phyloP scores from a whole-genome alignment of 1,140 invertebrate genomes.

The Homalodisca vitripennis region DNA sequence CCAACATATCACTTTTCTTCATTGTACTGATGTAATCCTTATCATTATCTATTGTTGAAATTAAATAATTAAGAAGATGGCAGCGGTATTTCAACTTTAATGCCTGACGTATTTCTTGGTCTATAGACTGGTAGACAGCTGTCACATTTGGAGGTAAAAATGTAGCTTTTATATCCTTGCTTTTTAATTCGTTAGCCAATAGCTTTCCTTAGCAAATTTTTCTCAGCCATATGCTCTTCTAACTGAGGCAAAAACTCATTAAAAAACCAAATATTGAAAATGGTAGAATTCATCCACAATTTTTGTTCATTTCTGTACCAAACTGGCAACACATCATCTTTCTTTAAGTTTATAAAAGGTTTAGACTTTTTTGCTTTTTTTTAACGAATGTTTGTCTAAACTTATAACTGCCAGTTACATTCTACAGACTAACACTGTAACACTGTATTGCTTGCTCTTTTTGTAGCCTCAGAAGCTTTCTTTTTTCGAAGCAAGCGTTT shows the following conservation, averaged over 20 bases:
- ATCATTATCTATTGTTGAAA: no score
- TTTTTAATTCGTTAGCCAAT: no score
- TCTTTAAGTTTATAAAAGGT: not conserved
- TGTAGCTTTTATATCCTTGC: no score
- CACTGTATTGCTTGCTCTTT: conserved; percentile 10
- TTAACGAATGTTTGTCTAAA: not conserved
- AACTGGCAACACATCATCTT: conserved; percentile 9
- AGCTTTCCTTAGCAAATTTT: conserved; percentile 45
- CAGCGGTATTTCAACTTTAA: no score
- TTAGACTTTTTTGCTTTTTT: conserved; percentile 9
- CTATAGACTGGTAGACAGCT: no score
- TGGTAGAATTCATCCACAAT: conserved; percentile 6
- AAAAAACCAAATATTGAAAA: conserved; percentile 35
- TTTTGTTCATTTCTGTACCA: not conserved
- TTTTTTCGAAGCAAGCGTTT: conserved; percentile 38
- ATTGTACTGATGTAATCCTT: no score
- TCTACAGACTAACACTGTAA: conserved; percentile 37
- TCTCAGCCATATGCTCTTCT: conserved; percentile 25
- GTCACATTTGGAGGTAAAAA: no score
- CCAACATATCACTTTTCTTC: no score
- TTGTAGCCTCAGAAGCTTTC: conserved; percentile 18
- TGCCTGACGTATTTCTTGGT: no score
- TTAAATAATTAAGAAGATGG: no score
- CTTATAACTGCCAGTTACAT: conserved; percentile 34
- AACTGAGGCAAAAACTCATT: conserved; percentile 17